These are phyloP conservation scores for Heteromyza rotundicornis DNA, from an alignment of 2,888 invertebrate genomes.

Conservation along the genomic window DNA sequence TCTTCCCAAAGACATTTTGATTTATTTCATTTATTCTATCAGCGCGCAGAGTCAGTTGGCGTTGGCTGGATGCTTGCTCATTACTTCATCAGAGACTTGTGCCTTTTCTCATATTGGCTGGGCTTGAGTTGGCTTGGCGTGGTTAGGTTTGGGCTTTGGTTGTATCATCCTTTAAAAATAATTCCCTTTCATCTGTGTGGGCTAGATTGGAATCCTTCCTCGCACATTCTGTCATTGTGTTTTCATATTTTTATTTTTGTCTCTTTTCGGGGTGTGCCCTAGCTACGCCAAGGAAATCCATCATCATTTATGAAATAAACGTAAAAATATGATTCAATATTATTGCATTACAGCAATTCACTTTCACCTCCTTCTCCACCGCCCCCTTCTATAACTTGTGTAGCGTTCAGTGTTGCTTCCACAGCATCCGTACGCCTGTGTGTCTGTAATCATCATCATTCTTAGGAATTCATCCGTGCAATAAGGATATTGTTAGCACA, in stretches of 20 bases:
- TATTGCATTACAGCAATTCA: slow-evolving; percentile 31
- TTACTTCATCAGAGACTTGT: neutral
- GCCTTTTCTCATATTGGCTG: neutral
- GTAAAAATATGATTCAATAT: slow-evolving; percentile 49
- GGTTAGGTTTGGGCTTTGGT: neutral
- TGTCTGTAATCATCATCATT: slow-evolving; percentile 1
- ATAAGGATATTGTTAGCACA: slow-evolving; percentile 17
- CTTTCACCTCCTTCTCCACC: neutral
- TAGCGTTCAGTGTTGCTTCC: too few species aligned
- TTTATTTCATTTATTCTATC: neutral
- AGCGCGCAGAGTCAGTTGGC: neutral
- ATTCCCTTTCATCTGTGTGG: neutral
- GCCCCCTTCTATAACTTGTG: neutral
- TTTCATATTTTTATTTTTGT: neutral
- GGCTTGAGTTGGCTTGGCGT: too few species aligned
- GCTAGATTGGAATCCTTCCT: neutral
- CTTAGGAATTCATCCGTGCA: slow-evolving; percentile 16
- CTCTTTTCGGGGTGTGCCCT: slow-evolving; percentile 7
- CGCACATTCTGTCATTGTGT: neutral
- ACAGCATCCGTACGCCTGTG: too few species aligned
- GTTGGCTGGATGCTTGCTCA: neutral
- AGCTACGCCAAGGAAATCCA: slow-evolving; percentile 18
- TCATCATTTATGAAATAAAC: slow-evolving; percentile 33
- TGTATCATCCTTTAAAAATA: neutral
- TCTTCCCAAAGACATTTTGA: slow-evolving; percentile 1